Evolutionary conservation across 2,797 vertebrate species (phyloP).

Genomic region (Semotilus atromaculatus): DNA sequence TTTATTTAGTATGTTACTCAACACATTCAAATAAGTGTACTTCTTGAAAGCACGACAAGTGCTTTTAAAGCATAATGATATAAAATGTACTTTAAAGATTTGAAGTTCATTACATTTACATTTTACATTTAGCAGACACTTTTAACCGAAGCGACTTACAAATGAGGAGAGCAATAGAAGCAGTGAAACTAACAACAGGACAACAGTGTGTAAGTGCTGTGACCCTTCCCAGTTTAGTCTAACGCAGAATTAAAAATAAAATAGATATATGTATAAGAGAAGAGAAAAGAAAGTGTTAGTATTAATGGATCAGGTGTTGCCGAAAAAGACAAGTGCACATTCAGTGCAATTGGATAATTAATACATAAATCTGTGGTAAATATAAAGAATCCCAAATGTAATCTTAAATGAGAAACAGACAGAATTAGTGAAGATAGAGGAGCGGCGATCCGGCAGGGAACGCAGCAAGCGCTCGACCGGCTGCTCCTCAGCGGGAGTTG

Average conservation of each 20-base stretch:
- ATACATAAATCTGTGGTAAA: background rate
- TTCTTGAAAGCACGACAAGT: background rate
- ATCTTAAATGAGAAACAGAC: background rate
- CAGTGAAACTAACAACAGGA: no score
- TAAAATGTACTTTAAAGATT: background rate
- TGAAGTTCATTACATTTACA: no score
- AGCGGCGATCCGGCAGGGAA: background rate
- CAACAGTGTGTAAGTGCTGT: no score
- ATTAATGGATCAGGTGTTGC: no score
- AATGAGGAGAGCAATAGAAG: no score
- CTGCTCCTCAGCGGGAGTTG: conserved; percentile 39
- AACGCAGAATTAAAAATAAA: no score
- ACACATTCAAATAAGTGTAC: background rate
- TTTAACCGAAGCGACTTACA: no score
- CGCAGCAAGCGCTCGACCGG: conserved; percentile 2
- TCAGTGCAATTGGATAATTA: background rate
- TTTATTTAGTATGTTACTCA: background rate
- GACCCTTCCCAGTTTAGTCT: no score
- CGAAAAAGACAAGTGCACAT: background rate
- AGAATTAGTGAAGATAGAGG: conserved; percentile 1
- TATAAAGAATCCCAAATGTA: background rate
- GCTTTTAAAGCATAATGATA: background rate
- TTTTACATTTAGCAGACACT: no score
- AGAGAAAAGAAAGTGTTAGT: no score
- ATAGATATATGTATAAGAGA: no score